Percentiles rank a stretch among this genome's conserved stretches.
These are phyloP conservation scores for Rambutsinella grinnellia DNA, from an alignment of 2,888 invertebrate genomes.

Conservation along the genomic window DNA sequence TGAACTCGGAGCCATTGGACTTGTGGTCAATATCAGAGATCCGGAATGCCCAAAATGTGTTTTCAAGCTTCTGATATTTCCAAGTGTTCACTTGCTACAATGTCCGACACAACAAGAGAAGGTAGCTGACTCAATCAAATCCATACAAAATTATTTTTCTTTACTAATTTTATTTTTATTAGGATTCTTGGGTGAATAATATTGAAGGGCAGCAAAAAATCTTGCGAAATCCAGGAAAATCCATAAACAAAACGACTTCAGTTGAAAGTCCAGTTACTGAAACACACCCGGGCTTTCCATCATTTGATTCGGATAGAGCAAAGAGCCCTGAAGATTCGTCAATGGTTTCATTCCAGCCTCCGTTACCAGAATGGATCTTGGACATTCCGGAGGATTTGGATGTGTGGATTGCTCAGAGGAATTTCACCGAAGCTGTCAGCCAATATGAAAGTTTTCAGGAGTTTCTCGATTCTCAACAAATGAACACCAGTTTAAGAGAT, in stretches of 20 bases:
- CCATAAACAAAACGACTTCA: slow-evolving; percentile 34
- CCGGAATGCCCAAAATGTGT: slow-evolving; percentile 91
- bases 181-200: slow-evolving; percentile 65
- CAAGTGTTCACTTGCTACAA: slow-evolving; percentile 69
- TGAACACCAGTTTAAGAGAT: slow-evolving; percentile 71
- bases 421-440: slow-evolving; percentile 92
- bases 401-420: slow-evolving; percentile 93
- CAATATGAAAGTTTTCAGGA: slow-evolving; percentile 65
- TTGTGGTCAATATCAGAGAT: slow-evolving; percentile 92
- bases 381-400: slow-evolving; percentile 95
- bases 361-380: slow-evolving; percentile 83
- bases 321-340: slow-evolving; percentile 65
- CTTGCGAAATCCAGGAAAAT: slow-evolving; percentile 62
- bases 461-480: slow-evolving; percentile 58
- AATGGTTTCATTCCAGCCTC: slow-evolving; percentile 50
- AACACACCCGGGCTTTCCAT: slow-evolving; percentile 69
- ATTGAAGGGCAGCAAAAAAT: slow-evolving; percentile 65
- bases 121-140: slow-evolving; percentile 38
- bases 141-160: neutral
- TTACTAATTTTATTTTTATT: neutral
- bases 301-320: slow-evolving; percentile 68
- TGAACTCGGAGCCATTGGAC: slow-evolving; percentile 87
- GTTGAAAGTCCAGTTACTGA: slow-evolving; percentile 70
- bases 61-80: slow-evolving; percentile 94
- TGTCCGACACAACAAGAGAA: slow-evolving; percentile 66